Evolutionary conservation across 2,888 invertebrate genomes (phyloP).

Genomic region (Terebella lapidaria): DNA sequence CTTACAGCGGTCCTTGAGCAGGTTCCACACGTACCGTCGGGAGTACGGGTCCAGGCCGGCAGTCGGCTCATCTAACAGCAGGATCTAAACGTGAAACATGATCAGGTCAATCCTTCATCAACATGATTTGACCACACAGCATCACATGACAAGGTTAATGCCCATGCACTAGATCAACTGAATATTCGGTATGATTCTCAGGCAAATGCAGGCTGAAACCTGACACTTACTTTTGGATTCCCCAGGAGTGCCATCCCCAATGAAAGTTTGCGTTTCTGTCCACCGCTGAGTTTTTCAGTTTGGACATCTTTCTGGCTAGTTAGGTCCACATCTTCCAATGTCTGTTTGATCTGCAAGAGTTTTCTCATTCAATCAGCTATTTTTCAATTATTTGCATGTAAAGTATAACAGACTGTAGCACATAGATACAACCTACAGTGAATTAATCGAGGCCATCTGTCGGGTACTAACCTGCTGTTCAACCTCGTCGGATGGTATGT

Average conservation of each 20-base stretch:
- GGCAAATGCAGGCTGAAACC: too few relatives aligned
- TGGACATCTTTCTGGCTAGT: constrained; percentile 66
- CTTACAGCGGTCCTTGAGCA: constrained; percentile 69
- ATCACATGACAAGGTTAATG: too few relatives aligned
- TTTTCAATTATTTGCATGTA: too few relatives aligned
- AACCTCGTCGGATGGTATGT: constrained; percentile 29
- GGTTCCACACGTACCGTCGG: constrained; percentile 74
- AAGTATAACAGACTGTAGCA: too few relatives aligned
- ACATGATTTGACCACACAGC: too few relatives aligned
- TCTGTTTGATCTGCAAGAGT: constrained; percentile 29
- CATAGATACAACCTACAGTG: too few relatives aligned
- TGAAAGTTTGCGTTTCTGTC: constrained; percentile 74
- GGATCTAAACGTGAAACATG: constrained; percentile 63
- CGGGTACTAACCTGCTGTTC: constrained; percentile 31
- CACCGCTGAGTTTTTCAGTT: constrained; percentile 75
- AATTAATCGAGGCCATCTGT: too few relatives aligned
- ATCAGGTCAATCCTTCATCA: too few relatives aligned
- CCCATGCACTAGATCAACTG: too few relatives aligned
- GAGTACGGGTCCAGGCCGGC: constrained; percentile 84
- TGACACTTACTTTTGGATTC: constrained; percentile 20
- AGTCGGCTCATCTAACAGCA: constrained; percentile 79
- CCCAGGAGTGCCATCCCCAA: constrained; percentile 82
- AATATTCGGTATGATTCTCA: too few relatives aligned
- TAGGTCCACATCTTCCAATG: constrained; percentile 69
- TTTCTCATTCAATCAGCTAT: too few relatives aligned